Conservation (phyloP, 1,140 invertebrate genomes). For the Drosophila pruinosa region DNA sequence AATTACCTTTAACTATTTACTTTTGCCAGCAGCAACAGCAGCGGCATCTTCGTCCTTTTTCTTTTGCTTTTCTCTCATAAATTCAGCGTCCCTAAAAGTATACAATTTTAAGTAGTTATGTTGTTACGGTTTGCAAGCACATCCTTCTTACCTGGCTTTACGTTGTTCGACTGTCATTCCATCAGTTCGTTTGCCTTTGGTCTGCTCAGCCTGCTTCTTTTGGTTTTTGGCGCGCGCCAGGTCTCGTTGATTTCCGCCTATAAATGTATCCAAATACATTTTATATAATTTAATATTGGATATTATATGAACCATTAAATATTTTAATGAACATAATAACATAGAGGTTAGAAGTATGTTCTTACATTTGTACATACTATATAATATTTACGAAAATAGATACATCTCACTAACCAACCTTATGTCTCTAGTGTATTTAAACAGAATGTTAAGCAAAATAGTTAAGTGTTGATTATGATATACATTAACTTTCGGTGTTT, state of each 20-base stretch:
- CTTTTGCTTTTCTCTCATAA: conserved; percentile 92
- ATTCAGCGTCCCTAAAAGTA: conserved; percentile 89
- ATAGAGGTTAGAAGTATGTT: conserved; percentile 31
- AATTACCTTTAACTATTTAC: conserved; percentile 53
- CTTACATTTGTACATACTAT: conserved; percentile 1
- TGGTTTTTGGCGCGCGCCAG: conserved; percentile 91
- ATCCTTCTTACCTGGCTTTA: conserved; percentile 89
- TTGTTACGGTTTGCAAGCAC: neutral
- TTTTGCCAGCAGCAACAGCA: conserved; percentile 53
- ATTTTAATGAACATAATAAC: too few species aligned
- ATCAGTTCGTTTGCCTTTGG: conserved; percentile 87
- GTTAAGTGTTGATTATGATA: too few species aligned
- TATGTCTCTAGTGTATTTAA: neutral
- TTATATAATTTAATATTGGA: too few species aligned
- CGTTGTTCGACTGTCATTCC: conserved; percentile 90
- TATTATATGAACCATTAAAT: too few species aligned
- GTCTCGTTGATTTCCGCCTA: conserved; percentile 93
- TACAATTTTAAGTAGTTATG: conserved; percentile 21
- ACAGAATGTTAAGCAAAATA: neutral
- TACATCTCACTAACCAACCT: neutral
- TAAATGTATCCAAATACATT: conserved; percentile 11
- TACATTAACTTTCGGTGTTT: neutral
- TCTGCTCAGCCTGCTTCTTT: conserved; percentile 89
- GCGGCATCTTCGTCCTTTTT: conserved; percentile 83
- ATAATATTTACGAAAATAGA: neutral